Evolutionary conservation across 2,113 vertebrate genomes (phyloP).

Genomic region (Galemys pyrenaicus): DNA sequence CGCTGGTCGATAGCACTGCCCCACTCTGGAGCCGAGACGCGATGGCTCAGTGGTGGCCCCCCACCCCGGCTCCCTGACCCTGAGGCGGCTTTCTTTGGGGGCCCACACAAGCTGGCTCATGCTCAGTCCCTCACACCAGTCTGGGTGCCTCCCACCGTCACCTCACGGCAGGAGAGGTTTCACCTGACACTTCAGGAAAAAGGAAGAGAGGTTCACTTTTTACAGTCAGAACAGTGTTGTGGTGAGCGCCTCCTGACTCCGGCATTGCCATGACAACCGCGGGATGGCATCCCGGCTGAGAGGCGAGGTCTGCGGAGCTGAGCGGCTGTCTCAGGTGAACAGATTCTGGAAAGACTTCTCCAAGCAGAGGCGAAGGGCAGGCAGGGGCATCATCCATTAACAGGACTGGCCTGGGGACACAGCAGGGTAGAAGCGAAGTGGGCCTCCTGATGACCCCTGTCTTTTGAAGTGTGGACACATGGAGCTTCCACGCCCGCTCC

Average conservation of each 20-base stretch:
- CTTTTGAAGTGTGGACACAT: neutral
- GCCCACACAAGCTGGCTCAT: neutral
- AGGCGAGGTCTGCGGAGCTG: neutral
- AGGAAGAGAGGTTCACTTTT: constrained; percentile 72
- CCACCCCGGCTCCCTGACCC: neutral
- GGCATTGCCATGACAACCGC: constrained; percentile 85
- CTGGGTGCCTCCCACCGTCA: neutral
- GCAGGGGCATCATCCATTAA: neutral
- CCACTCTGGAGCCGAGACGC: neutral
- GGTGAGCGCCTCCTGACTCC: constrained; percentile 75
- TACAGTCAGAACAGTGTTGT: constrained; percentile 59
- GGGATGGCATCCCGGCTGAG: constrained; percentile 37
- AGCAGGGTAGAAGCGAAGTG: neutral
- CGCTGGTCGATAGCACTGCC: neutral
- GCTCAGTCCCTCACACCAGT: constrained; percentile 10
- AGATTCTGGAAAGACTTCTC: neutral
- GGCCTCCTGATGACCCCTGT: neutral
- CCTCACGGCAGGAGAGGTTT: constrained; percentile 41
- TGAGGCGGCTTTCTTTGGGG: neutral
- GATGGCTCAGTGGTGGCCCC: neutral
- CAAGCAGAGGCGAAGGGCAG: neutral
- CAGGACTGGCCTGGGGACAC: neutral
- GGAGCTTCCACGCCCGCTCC: neutral
- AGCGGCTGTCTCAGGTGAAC: constrained; percentile 22
- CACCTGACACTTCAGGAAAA: constrained; percentile 45